A percentile compares a stretch with the other conserved stretches of the same genome.
phyloP scores from a whole-genome alignment of 2,113 vertebrate genomes.

The Calyptomena viridis region DNA sequence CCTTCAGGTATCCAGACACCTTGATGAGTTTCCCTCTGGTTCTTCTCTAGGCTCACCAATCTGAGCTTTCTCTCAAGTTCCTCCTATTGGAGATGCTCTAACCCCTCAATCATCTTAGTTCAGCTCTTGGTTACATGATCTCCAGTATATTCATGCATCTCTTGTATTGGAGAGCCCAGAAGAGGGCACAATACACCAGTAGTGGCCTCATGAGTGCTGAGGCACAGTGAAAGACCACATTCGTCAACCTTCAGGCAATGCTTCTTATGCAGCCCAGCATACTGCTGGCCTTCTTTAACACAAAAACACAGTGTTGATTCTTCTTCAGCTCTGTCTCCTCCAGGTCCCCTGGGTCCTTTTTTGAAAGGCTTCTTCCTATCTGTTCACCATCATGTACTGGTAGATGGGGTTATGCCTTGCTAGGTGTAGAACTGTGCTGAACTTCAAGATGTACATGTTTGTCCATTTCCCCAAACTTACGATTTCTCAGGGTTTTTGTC shows the following conservation, averaged over 20 bases:
- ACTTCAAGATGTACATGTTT: neutral
- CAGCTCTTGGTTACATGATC: too few relatives aligned
- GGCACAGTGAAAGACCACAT: neutral
- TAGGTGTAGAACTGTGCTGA: neutral
- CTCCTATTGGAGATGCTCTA: neutral
- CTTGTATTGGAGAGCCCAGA: neutral
- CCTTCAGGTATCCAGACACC: neutral
- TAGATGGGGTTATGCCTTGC: neutral
- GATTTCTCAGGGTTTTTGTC: neutral
- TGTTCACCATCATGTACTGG: neutral
- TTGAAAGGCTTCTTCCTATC: neutral
- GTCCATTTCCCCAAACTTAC: neutral
- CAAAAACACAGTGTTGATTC: neutral
- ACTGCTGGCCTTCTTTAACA: neutral
- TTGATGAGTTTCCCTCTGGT: rapidly evolving
- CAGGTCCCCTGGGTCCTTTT: neutral
- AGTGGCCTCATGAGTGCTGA: neutral
- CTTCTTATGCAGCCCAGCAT: neutral
- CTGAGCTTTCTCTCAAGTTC: neutral
- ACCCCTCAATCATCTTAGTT: neutral
- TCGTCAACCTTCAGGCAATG: neutral
- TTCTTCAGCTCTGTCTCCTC: neutral
- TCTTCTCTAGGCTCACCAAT: neutral
- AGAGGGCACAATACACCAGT: rapidly evolving
- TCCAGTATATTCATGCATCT: neutral